Base-by-base conservation (phyloP, 1,140 invertebrate genomes). In the Leptinotarsa lineolata region DNA sequence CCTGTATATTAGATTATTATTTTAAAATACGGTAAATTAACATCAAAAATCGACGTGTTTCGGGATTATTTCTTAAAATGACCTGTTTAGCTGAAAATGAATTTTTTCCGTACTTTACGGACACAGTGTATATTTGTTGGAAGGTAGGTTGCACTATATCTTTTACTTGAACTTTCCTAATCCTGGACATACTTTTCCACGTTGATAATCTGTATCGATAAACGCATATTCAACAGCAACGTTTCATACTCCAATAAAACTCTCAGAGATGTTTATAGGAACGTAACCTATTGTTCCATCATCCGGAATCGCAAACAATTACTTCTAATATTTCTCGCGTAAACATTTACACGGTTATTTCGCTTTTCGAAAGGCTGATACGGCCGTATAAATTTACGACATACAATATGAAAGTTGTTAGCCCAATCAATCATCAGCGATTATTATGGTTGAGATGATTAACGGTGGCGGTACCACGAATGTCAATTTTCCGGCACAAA, bases 371-470 rank as follows among this genome's bases (percentile, higher is more conserved):
- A 54, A 54, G 48, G 48, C n/a, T 54, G 48, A 54, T 18, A 16
- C n/a, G 48, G 15, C n/a, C 15, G 15, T 54, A 15, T 18, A 18
- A 15, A 16, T 54, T 54, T 54, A 54, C 48, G 48, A 54, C 48
- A 3, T 13, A 54, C n/a, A 15, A 54, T 54, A 54, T 54, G 48
- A 54, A 54, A 54, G 15, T 54, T 54, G 48, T 54, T 54, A 54
- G 48, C 16, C 48, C 48, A 18, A 54, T 54, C 48, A 15, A 54
- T 54, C 48, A 54, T 54, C 48, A 18, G n/a, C 15, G n/a, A 54
- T 54, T 54, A 54, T 54, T 54, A 16, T 54, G 48, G 15, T 54
- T 16, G 48, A 54, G 48, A 54, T 54, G 48, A 54, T 54, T 54
- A 54, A 54, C n/a, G 48, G 13, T 4, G 48, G 48, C 15, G 6